Percentiles rank a stretch among this genome's conserved stretches.
These are phyloP conservation scores for Andrena fulva DNA, from an alignment of 2,888 invertebrate species.

Conservation along the genomic window DNA sequence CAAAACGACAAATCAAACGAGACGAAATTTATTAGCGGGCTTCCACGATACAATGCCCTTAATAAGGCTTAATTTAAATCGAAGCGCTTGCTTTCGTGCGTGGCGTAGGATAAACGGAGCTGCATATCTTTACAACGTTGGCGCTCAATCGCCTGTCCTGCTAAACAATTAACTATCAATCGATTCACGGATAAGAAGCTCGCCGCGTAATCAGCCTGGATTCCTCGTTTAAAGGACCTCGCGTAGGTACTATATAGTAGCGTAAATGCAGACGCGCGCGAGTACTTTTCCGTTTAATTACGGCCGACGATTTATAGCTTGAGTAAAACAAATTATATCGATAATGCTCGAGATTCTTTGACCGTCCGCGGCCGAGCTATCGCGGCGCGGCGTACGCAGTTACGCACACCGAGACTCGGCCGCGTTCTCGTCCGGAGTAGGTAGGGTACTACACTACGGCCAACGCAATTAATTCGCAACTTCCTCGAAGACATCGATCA, in stretches of 20 bases:
- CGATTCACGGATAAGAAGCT: constrained; percentile 35
- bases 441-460: constrained; percentile 47
- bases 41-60: constrained; percentile 58
- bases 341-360: constrained; percentile 53
- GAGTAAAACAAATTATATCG: constrained; percentile 50
- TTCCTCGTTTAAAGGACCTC: constrained; percentile 17
- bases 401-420: not conserved
- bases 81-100: constrained; percentile 31
- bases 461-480: constrained; percentile 77
- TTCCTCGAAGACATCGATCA: constrained; percentile 80
- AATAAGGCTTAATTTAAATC: constrained; percentile 69
- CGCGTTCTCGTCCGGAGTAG: not conserved
- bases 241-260: not conserved
- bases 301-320: constrained; percentile 9
- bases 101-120: constrained; percentile 31
- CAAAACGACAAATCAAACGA: constrained; percentile 54
- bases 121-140: constrained; percentile 37
- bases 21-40: constrained; percentile 64
- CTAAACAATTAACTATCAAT: constrained; percentile 35
- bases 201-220: constrained; percentile 14
- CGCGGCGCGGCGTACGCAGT: constrained; percentile 7
- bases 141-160: constrained; percentile 20
- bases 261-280: constrained; percentile 13
- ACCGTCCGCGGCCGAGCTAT: constrained; percentile 40
- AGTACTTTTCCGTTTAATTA: constrained; percentile 33